Evolutionary conservation across 1,140 invertebrate species (phyloP).

Genomic region (Drosophila virilis): DNA sequence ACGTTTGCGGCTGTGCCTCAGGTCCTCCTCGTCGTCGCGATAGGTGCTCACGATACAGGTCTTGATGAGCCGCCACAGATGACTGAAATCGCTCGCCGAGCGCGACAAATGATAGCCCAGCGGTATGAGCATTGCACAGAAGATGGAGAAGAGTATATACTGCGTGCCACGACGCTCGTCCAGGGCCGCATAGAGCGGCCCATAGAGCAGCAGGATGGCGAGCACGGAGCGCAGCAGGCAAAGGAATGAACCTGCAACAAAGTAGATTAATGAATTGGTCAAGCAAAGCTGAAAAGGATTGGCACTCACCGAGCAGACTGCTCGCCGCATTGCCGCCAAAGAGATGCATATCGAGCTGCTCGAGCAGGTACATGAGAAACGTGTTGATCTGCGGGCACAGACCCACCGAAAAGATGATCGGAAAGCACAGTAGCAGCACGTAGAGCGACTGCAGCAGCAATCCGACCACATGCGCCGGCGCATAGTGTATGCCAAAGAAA

Average conservation of each 20-base stretch:
- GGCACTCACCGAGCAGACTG: slow-evolving; percentile 87
- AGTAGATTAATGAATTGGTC: neutral
- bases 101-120: slow-evolving; percentile 97
- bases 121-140: slow-evolving; percentile 94
- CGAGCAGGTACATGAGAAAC: slow-evolving; percentile 96
- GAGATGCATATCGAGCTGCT: slow-evolving; percentile 98
- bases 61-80: slow-evolving; percentile 95
- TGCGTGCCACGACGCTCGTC: slow-evolving; percentile 93
- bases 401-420: slow-evolving; percentile 96
- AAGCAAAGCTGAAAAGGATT: neutral
- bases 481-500: slow-evolving; percentile 91
- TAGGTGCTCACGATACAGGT: slow-evolving; percentile 81
- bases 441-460: slow-evolving; percentile 90
- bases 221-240: slow-evolving; percentile 91
- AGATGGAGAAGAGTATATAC: slow-evolving; percentile 97
- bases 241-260: slow-evolving; percentile 89
- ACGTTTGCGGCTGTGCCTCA: slow-evolving; percentile 36
- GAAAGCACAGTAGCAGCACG: slow-evolving; percentile 95
- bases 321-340: slow-evolving; percentile 99
- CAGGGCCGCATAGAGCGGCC: slow-evolving; percentile 94
- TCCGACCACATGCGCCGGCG: slow-evolving; percentile 88
- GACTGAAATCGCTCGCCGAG: slow-evolving; percentile 94
- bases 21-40: slow-evolving; percentile 84
- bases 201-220: slow-evolving; percentile 93
- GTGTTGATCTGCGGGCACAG: slow-evolving; percentile 99